Evolutionary conservation across 2,888 invertebrate species (phyloP).

Genomic region (Machimus rusticus): DNA sequence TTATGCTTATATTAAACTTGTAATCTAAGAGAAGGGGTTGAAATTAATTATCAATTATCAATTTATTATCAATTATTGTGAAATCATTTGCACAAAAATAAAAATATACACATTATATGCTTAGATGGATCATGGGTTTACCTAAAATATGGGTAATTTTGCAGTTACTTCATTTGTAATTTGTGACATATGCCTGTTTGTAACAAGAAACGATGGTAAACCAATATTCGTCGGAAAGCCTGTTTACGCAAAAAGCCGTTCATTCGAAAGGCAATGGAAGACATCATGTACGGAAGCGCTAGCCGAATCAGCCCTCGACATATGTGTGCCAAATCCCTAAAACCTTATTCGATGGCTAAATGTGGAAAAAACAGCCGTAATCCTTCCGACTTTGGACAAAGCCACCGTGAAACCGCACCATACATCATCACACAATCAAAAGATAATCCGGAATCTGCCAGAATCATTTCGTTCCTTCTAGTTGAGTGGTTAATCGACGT

Average conservation of each 20-base stretch:
- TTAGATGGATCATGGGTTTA: too few species aligned
- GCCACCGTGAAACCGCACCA: constrained; percentile 8
- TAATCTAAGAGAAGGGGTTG: too few species aligned
- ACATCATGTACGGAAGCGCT: not conserved
- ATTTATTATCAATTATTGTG: too few species aligned
- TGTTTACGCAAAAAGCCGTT: not conserved
- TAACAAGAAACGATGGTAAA: not conserved
- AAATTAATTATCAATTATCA: too few species aligned
- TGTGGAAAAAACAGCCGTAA: not conserved
- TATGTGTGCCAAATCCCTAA: not conserved
- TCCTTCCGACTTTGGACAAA: constrained; percentile 4
- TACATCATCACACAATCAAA: constrained; percentile 40
- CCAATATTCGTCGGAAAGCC: not conserved
- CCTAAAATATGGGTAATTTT: too few species aligned
- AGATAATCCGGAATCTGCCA: constrained; percentile 40
- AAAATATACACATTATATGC: too few species aligned
- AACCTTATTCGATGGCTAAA: not conserved
- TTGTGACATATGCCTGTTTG: not conserved
- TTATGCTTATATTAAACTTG: too few species aligned
- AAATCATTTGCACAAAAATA: too few species aligned
- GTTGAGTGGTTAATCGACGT: constrained; percentile 43
- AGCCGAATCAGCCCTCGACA: not conserved
- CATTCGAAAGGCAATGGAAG: not conserved
- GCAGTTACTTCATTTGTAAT: too few species aligned
- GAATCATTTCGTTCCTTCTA: constrained; percentile 39